Base-by-base conservation (phyloP, 1,140 invertebrate species). In the Holcopasites calliopsidis region DNA sequence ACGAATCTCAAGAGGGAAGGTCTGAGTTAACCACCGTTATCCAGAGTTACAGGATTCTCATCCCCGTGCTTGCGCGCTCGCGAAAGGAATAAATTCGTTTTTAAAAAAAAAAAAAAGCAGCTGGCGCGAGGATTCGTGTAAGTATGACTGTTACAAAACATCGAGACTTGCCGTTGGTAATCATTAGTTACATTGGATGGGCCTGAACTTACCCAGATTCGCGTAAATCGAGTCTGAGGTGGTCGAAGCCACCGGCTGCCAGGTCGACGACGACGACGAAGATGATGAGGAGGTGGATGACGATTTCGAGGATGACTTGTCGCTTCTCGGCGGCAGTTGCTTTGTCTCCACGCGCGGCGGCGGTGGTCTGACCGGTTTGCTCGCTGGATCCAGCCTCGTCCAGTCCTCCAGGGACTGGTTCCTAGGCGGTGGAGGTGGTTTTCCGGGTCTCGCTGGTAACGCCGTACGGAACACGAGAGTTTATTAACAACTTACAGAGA, bases 171-270 rank as follows among this genome's bases (percentile, higher is more conserved):
- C 70, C 79, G 76, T 80, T 61, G 42, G 47, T 57, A 76, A 60
- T 76, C 78, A 89, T 91, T 89, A 92, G 88, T 92, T 92, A 88
- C 90, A 91, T 88, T 92, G 90, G 82, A 92, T 91, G 77, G 91
- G 89, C 84, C 90, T 88, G 79, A 90, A 92, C 92, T 93, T 92
- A 94, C 94, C 95, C 90, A 96, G 93, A 92, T 96, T 96, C 66
- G 95, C 95, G 89, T 96, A 96, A 87, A 96, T 95, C 83, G 94
- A 95, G 88, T 95, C 94, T 64, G 93, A 92, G 42, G 90, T 91
- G 11, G 92, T 91, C n/a, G 92, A 90, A 33, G 91, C 77, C 1
- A 91, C 76, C 76, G 93, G 92, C 61, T 89, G 86, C 88, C 88
- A 89, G 62, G 93, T 91, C 42, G 89, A 50, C 38, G 82, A 77